A percentile compares a stretch with the other conserved stretches of the same genome.
Evolutionary conservation across 2,888 invertebrate genomes (phyloP).

Genomic region (Dynastes tityus): DNA sequence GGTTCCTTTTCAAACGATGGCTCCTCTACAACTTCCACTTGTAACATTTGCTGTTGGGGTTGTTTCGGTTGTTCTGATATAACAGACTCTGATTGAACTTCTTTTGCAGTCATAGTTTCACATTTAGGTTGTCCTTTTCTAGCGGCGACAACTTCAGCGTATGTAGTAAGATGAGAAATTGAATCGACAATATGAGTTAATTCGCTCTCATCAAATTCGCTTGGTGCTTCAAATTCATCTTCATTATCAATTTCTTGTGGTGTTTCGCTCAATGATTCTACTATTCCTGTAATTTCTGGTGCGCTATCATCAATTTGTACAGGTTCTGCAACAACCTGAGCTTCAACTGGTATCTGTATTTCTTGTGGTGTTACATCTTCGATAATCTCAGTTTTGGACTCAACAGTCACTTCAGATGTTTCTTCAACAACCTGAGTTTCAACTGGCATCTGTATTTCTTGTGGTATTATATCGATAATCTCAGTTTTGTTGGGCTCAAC

Average conservation of each 20-base stretch:
- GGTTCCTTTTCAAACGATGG: constrained; percentile 50
- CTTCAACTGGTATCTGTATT: constrained; percentile 24
- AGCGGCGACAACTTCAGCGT: constrained; percentile 59
- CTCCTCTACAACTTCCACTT: constrained; percentile 40
- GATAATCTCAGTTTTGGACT: constrained; percentile 25
- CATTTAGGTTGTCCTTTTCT: constrained; percentile 52
- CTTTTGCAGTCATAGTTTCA: constrained; percentile 1
- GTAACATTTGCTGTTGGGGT: constrained; percentile 22
- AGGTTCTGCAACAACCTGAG: constrained; percentile 27
- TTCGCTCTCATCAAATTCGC: constrained; percentile 7
- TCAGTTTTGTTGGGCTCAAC: constrained; percentile 31
- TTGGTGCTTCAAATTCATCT: too few species aligned
- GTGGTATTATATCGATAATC: constrained; percentile 8
- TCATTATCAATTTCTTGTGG: too few species aligned
- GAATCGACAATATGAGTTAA: constrained; percentile 28
- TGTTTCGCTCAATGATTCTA: not conserved
- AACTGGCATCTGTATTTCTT: constrained; percentile 14
- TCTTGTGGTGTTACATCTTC: constrained; percentile 19
- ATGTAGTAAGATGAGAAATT: constrained; percentile 53
- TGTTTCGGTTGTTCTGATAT: constrained; percentile 2
- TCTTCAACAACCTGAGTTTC: constrained; percentile 35
- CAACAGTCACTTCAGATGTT: not conserved
- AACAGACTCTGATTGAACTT: too few species aligned
- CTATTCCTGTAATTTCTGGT: not conserved
- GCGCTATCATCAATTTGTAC: not conserved